Evolutionary conservation across 2,797 vertebrate species (phyloP), one percentile per base, ranked within the genome.

Genomic region (Phoxinus dragarum): DNA sequence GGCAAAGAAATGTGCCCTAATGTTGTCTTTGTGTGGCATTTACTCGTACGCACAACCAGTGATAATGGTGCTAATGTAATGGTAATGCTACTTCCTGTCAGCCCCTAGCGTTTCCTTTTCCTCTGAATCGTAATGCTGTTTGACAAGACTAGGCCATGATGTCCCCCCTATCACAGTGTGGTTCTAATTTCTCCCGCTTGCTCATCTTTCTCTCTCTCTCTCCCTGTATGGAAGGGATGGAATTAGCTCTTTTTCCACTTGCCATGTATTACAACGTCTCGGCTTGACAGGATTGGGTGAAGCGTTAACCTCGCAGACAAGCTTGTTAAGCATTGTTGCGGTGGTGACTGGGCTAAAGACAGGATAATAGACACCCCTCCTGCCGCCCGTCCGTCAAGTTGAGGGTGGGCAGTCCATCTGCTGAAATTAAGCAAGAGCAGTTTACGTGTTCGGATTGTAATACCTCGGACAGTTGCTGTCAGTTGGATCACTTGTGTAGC

Each of bases 371-470:
- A 85, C 42, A 11, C 16, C 61, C 38, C 3, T 71, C 81, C 86
- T 81, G 38, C 89, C 59, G 34, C 84, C 72, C 68, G 80, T 89
- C 86, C 31, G 78, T 90, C 90, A 31, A 17, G 61, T 78, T 86
- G 84, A 91, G 89, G 90, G 68, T 80, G 75, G 85, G 84, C 88
- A 89, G 92, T 93, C 91, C 90, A 91, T 94, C 93, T 91, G 89
- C 88, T 85, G 90, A 92, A 93, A 94, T 92, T 74, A 93, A 93
- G 91, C 90, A 87, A 84, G 89, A 86, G 86, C 88, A 86, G 91
- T 93, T 91, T 89, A 87, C 82, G 86, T 80, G 69, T 83, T 73
- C n/a, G 66, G 27, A 72, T 84, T 74, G 47, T 67, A 64, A 72
- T 66, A 38, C 42, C 36, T 78, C 12, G 31, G 77, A 86, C 76